phyloP scores from a whole-genome alignment of 2,888 invertebrate species.

The Hermodice carunculata region DNA sequence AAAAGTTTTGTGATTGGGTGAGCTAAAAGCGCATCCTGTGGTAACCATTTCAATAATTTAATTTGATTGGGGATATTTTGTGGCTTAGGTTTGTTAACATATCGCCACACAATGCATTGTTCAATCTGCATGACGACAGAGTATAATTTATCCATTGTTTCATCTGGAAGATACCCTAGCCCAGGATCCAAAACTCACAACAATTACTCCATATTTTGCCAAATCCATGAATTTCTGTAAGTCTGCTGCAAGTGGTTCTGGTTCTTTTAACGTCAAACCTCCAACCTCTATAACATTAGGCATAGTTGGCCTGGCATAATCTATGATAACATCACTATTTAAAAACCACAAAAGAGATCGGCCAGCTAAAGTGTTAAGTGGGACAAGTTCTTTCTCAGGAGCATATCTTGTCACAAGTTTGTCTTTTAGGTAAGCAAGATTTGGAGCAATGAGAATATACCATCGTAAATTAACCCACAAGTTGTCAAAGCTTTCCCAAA shows the following conservation, averaged over 20 bases:
- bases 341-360: not conserved
- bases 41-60: slow-evolving; percentile 20
- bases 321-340: not conserved
- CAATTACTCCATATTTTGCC: slow-evolving; percentile 5
- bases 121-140: not conserved
- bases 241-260: not conserved
- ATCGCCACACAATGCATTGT: not conserved
- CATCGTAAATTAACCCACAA: not conserved
- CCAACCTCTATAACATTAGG: slow-evolving; percentile 7
- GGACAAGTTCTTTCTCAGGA: not conserved
- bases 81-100: not conserved
- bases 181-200: not conserved
- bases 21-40: slow-evolving; percentile 44
- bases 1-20: slow-evolving; percentile 45
- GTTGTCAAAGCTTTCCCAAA: slow-evolving; percentile 9
- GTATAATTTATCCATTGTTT: not conserved
- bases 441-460: not conserved
- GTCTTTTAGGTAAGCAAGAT: not conserved
- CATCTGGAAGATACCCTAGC: not conserved
- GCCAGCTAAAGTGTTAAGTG: not conserved
- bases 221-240: not conserved
- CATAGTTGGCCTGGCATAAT: not conserved
- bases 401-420: not conserved
- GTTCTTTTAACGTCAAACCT: not conserved
- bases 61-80: slow-evolving; percentile 13